Percentiles rank a stretch among this genome's conserved stretches.
Evolutionary conservation across 37 sponge, comb jelly and placozoan species (phyloP).

Genomic region (Tethya wilhelma): DNA sequence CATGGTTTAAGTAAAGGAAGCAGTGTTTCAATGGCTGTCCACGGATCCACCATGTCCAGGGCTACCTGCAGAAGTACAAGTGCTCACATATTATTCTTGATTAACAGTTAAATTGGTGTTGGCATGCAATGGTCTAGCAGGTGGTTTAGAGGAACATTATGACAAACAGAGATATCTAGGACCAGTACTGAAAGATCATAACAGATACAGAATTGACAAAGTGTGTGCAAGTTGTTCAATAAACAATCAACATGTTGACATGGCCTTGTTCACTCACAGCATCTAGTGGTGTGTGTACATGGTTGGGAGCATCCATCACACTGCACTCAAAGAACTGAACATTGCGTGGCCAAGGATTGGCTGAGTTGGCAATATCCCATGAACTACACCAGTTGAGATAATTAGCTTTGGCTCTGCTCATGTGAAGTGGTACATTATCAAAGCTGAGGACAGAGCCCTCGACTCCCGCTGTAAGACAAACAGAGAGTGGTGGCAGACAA

Average conservation of each 20-base stretch:
- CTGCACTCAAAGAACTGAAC: slow-evolving; percentile 27
- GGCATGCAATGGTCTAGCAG: too few relatives aligned
- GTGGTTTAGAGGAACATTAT: too few relatives aligned
- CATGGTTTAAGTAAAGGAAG: slow-evolving; percentile 24
- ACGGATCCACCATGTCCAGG: slow-evolving; percentile 33
- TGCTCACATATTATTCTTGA: too few relatives aligned
- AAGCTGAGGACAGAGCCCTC: slow-evolving; percentile 64
- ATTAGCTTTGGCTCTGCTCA: slow-evolving; percentile 41
- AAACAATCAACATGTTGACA: too few relatives aligned
- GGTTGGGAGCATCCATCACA: background rate
- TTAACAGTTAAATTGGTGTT: too few relatives aligned
- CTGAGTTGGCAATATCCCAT: slow-evolving; percentile 2
- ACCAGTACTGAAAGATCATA: too few relatives aligned
- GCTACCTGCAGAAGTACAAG: slow-evolving; percentile 42
- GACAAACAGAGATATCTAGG: too few relatives aligned
- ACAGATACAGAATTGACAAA: too few relatives aligned
- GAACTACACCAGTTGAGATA: slow-evolving; percentile 33
- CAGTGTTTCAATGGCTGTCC: slow-evolving; percentile 8
- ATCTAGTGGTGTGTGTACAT: slow-evolving; percentile 38
- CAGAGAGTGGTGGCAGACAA: too few relatives aligned
- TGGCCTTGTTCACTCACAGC: slow-evolving; percentile 48
- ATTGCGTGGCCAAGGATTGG: slow-evolving; percentile 43
- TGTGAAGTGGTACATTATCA: slow-evolving; percentile 49
- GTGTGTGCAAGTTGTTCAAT: too few relatives aligned
- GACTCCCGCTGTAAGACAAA: slow-evolving; percentile 66